phyloP scores from a whole-genome alignment of 2,888 invertebrate genomes.

The Aphodius granarius region DNA sequence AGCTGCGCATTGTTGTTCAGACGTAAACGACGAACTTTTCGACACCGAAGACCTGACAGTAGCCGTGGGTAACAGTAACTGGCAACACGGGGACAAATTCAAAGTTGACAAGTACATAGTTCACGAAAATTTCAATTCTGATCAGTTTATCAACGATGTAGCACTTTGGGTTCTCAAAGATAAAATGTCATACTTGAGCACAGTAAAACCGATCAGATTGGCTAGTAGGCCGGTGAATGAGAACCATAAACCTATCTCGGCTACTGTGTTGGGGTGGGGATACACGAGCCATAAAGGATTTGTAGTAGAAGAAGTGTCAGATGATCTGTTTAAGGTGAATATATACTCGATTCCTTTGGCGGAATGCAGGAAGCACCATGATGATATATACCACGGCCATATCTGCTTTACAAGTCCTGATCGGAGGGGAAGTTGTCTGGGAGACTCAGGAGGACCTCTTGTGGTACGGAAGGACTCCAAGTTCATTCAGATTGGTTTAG shows the following conservation, averaged over 20 bases:
- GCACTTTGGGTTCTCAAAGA: slow-evolving; percentile 36
- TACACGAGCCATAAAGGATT: not conserved
- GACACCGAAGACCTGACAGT: not conserved
- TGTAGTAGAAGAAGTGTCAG: not conserved
- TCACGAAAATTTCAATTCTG: slow-evolving; percentile 34
- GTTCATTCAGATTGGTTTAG: slow-evolving; percentile 31
- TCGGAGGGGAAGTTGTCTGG: slow-evolving; percentile 1
- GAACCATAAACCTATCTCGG: not conserved
- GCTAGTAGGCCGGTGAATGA: not conserved
- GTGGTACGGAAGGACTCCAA: slow-evolving; percentile 20
- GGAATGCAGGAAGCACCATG: not conserved
- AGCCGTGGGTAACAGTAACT: not conserved
- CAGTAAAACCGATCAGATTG: not conserved
- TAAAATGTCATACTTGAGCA: not conserved
- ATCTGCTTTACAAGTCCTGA: not conserved
- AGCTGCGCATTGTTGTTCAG: slow-evolving; percentile 15
- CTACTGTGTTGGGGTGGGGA: not conserved
- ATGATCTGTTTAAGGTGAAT: not conserved
- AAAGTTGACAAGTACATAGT: slow-evolving; percentile 31
- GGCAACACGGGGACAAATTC: not conserved
- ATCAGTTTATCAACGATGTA: slow-evolving; percentile 36
- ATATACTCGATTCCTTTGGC: not conserved
- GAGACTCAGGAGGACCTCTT: slow-evolving; percentile 37
- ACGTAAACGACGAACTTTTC: not conserved
- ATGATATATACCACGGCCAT: not conserved